Percentiles rank a stretch among this genome's conserved stretches.
Evolutionary conservation across 2,888 invertebrate species (phyloP).

Genomic region (Griposia aprilina): DNA sequence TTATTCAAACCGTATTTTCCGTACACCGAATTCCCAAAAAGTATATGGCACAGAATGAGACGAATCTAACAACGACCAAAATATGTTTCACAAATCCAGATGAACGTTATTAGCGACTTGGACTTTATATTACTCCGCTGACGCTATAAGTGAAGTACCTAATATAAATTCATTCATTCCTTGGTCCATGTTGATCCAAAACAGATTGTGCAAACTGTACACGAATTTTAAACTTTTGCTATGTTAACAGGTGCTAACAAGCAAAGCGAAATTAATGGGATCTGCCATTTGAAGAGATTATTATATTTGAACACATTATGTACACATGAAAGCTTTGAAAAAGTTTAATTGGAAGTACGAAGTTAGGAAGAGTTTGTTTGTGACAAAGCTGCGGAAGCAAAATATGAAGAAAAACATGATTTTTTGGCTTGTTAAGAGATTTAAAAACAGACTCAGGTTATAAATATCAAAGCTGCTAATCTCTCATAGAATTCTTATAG

Average conservation of each 20-base stretch:
- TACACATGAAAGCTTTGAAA: not conserved
- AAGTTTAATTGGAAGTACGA: not conserved
- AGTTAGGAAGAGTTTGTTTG: not conserved
- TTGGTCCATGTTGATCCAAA: not conserved
- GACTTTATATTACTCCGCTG: constrained; percentile 1
- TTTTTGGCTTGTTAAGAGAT: not conserved
- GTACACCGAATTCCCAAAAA: too few relatives aligned
- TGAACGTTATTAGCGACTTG: not conserved
- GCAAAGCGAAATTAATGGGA: too few relatives aligned
- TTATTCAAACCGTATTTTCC: too few relatives aligned
- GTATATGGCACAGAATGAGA: not conserved
- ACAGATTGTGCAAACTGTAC: not conserved
- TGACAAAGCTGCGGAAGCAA: not conserved
- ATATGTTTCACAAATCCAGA: not conserved
- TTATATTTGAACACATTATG: not conserved
- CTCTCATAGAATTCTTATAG: not conserved
- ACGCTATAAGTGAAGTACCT: not conserved
- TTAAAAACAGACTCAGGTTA: not conserved
- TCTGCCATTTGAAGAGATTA: not conserved
- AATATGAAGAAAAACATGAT: not conserved
- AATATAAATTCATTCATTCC: not conserved
- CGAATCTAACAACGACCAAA: not conserved
- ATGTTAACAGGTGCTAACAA: not conserved
- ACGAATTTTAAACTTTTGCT: not conserved
- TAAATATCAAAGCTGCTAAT: not conserved